phyloP scores from a whole-genome alignment of 2,888 invertebrate species.

The Drosophila quinaria region DNA sequence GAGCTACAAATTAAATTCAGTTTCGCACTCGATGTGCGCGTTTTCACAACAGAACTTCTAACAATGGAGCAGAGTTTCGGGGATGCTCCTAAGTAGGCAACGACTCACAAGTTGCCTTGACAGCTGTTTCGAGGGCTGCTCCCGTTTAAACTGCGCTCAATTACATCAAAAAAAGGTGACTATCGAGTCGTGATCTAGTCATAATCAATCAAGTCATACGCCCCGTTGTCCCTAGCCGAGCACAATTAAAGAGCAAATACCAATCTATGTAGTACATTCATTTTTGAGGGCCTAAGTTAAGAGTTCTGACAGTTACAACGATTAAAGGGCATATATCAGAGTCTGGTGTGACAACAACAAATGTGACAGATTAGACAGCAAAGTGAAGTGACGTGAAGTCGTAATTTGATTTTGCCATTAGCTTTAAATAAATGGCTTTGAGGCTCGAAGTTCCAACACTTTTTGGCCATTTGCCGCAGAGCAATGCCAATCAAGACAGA shows the following conservation, averaged over 20 bases:
- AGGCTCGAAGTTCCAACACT: slow-evolving; percentile 29
- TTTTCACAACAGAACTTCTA: slow-evolving; percentile 10
- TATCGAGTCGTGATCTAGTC: slow-evolving; percentile 28
- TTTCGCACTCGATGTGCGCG: slow-evolving; percentile 9
- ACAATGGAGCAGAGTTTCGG: slow-evolving; percentile 4
- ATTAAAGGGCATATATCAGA: slow-evolving; percentile 6
- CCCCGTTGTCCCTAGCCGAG: slow-evolving; percentile 1
- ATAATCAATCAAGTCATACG: slow-evolving; percentile 51
- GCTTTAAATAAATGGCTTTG: slow-evolving; percentile 44
- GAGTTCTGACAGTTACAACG: slow-evolving; percentile 10
- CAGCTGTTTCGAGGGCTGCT: slow-evolving; percentile 28
- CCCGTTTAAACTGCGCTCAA: slow-evolving; percentile 39
- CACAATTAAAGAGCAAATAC: slow-evolving; percentile 8
- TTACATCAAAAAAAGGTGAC: slow-evolving; percentile 43
- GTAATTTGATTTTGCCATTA: slow-evolving; percentile 26
- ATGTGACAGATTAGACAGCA: slow-evolving; percentile 31
- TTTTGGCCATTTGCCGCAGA: slow-evolving; percentile 43
- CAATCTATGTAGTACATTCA: background rate
- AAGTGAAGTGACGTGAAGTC: slow-evolving; percentile 8
- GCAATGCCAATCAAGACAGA: slow-evolving; percentile 44
- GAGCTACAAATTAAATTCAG: slow-evolving; percentile 47
- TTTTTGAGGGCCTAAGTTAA: background rate
- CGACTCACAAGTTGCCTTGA: slow-evolving; percentile 36
- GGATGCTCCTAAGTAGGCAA: slow-evolving; percentile 1
- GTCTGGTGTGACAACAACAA: slow-evolving; percentile 6